These are phyloP conservation scores for Phortica okadai DNA, from an alignment of 2,888 invertebrate genomes.

Conservation along the genomic window DNA sequence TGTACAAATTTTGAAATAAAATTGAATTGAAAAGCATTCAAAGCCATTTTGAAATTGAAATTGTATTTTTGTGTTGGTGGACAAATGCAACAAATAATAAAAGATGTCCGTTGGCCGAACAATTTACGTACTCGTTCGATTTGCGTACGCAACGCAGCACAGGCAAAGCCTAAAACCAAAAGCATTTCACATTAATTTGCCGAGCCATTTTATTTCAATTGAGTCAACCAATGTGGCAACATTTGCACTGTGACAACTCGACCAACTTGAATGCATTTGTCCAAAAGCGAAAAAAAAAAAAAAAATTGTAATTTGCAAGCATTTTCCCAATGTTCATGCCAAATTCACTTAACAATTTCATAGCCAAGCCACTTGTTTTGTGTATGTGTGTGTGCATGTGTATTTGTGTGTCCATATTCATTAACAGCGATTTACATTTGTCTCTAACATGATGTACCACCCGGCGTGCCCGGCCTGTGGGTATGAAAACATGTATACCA, in stretches of 20 bases:
- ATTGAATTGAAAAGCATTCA: too few species aligned
- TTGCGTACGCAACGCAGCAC: too few species aligned
- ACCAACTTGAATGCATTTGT: not conserved
- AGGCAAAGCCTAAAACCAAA: not conserved
- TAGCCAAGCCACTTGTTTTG: not conserved
- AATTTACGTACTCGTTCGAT: too few species aligned
- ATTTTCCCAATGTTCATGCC: conserved; percentile 3
- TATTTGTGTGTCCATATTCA: not conserved
- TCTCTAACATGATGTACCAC: not conserved
- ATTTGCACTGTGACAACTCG: not conserved
- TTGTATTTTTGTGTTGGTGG: too few species aligned
- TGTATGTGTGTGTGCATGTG: conserved; percentile 50
- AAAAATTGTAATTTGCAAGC: conserved; percentile 10
- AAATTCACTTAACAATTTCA: conserved; percentile 43
- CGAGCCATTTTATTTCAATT: not conserved
- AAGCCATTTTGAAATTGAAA: too few species aligned
- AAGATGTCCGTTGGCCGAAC: too few species aligned
- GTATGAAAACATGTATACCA: not conserved
- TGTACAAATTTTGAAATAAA: too few species aligned
- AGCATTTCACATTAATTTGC: not conserved
- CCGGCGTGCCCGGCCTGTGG: too few species aligned
- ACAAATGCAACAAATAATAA: too few species aligned
- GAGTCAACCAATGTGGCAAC: not conserved
- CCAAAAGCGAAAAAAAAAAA: not conserved
- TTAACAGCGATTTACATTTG: conserved; percentile 15